Conservation (phyloP, 2,888 invertebrate genomes). For the Drosophila niveifrons region DNA sequence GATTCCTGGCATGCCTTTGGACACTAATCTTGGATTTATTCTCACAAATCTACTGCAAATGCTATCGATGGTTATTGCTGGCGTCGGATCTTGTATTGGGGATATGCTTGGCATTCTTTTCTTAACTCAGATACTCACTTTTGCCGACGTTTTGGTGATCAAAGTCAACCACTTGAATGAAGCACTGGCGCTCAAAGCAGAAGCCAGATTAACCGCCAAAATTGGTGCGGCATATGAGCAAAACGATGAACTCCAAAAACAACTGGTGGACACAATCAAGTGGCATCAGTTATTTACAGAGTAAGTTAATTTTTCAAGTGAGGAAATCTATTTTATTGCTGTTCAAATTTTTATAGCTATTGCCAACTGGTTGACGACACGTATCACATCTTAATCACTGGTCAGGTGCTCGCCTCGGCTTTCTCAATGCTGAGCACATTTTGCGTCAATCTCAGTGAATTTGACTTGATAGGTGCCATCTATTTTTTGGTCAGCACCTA, state of each 20-base stretch:
- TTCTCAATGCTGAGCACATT: constrained; percentile 50
- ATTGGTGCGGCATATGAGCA: constrained; percentile 19
- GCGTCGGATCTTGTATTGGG: constrained; percentile 49
- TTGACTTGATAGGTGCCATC: constrained; percentile 46
- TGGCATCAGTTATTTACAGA: constrained; percentile 63
- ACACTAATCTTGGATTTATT: constrained; percentile 34
- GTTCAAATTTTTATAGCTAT: constrained; percentile 38
- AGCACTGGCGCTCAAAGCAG: constrained; percentile 29
- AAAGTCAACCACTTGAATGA: constrained; percentile 43
- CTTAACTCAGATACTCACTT: constrained; percentile 54
- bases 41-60: constrained; percentile 46
- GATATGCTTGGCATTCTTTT: constrained; percentile 49
- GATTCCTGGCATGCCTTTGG: constrained; percentile 54
- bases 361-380: constrained; percentile 35
- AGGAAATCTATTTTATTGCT: not conserved
- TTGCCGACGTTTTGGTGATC: constrained; percentile 51
- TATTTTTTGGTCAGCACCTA: constrained; percentile 57
- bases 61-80: constrained; percentile 28
- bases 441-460: constrained; percentile 53
- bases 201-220: not conserved
- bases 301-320: constrained; percentile 25
- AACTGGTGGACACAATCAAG: constrained; percentile 54
- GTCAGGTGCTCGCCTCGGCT: constrained; percentile 57
- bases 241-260: not conserved
- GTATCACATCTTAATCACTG: constrained; percentile 50